A percentile compares a stretch with the other conserved stretches of the same genome.
Evolutionary conservation across 2,888 invertebrate species (phyloP).

Genomic region (Tigriopus californicus): DNA sequence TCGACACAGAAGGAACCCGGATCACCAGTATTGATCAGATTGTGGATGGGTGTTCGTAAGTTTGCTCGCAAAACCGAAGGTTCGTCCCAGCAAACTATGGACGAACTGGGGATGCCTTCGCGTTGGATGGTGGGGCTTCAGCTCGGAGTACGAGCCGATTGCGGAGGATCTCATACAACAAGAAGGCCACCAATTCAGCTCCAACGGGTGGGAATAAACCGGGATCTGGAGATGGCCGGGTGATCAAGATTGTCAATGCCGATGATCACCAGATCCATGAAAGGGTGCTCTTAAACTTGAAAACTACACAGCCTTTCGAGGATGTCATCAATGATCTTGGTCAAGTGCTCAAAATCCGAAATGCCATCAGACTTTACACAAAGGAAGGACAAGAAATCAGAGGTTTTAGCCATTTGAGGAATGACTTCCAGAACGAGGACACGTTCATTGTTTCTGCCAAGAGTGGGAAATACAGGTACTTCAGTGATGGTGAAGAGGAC

Average conservation of each 20-base stretch:
- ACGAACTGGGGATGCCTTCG: not conserved
- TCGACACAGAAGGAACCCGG: conserved; percentile 73
- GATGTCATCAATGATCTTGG: conserved; percentile 82
- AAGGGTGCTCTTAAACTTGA: conserved; percentile 70
- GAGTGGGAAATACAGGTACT: conserved; percentile 8
- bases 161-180: not conserved
- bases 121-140: not conserved
- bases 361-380: conserved; percentile 76
- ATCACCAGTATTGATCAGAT: conserved; percentile 65
- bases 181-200: not conserved
- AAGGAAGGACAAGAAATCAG: conserved; percentile 79
- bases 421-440: conserved; percentile 77
- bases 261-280: conserved; percentile 37
- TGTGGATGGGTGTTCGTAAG: conserved; percentile 76
- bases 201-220: not conserved
- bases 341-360: conserved; percentile 74
- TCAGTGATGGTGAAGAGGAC: not conserved
- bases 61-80: conserved; percentile 75
- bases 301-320: conserved; percentile 82
- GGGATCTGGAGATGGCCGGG: conserved; percentile 37
- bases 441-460: conserved; percentile 56
- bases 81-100: conserved; percentile 34
- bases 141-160: conserved; percentile 15
- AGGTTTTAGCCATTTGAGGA: conserved; percentile 78
- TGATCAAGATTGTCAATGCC: conserved; percentile 82